Percentiles rank a stretch among this genome's conserved stretches.
Evolutionary conservation across 2,797 vertebrate species (phyloP).

Genomic region (Channallabes apus): DNA sequence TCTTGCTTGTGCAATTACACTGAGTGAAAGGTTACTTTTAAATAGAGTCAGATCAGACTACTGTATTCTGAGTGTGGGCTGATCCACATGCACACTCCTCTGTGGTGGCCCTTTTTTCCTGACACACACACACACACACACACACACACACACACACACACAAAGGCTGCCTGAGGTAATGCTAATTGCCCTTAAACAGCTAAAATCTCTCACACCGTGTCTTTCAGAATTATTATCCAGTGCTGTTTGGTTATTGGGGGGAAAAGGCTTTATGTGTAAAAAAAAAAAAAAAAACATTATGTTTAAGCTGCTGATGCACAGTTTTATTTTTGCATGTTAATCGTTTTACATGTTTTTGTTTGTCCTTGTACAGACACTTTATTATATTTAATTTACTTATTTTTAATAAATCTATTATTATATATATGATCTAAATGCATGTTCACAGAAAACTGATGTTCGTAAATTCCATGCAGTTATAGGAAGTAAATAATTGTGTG

Average conservation of each 20-base stretch:
- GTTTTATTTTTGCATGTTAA: not conserved
- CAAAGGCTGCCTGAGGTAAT: constrained; percentile 15
- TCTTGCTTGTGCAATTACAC: not conserved
- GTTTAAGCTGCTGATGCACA: not conserved
- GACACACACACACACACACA: not conserved
- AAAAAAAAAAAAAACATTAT: not conserved
- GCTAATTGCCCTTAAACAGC: constrained; percentile 43
- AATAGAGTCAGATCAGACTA: not conserved
- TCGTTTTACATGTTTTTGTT: not conserved
- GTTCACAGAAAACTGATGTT: not conserved
- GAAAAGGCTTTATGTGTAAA: not conserved
- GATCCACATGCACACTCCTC: constrained; percentile 10
- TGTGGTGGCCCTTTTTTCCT: not conserved
- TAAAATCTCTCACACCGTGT: constrained; percentile 17
- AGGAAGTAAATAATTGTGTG: not conserved
- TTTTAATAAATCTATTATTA: no score
- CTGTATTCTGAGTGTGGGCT: constrained; percentile 20
- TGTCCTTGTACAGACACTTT: not conserved
- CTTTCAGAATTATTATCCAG: constrained; percentile 26
- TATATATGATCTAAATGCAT: not conserved
- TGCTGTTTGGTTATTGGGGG: not conserved
- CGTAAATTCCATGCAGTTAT: not conserved
- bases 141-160: constrained; percentile 11
- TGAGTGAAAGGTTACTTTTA: not conserved
- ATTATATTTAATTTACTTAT: no score